Evolutionary conservation across 2,888 invertebrate species (phyloP).

Genomic region (Digitonthophagus gazella): DNA sequence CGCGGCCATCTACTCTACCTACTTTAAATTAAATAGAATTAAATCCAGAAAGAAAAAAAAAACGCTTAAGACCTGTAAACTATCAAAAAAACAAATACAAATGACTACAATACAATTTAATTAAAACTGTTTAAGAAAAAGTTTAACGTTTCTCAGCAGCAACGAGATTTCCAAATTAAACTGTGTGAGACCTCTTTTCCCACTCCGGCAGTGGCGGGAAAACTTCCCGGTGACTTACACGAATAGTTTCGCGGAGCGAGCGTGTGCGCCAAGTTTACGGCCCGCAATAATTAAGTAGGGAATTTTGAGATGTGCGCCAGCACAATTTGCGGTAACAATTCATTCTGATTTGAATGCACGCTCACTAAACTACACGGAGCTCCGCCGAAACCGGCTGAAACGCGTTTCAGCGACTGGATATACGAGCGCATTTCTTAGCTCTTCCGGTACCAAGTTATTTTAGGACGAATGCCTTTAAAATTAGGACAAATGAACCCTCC

Average conservation of each 20-base stretch:
- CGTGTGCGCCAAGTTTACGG: constrained; percentile 40
- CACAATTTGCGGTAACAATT: constrained; percentile 34
- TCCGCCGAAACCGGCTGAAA: not conserved
- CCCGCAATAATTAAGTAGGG: constrained; percentile 43
- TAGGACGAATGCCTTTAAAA: not conserved
- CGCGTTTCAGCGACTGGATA: not conserved
- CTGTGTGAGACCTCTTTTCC: not conserved
- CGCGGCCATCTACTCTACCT: no score
- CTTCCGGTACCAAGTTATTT: not conserved
- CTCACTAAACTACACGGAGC: constrained; percentile 8
- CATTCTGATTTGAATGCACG: constrained; percentile 34
- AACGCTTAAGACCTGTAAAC: no score
- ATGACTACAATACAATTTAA: no score
- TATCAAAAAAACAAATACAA: no score
- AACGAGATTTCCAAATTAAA: not conserved
- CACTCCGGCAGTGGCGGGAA: constrained; percentile 5
- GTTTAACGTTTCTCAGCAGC: constrained; percentile 6
- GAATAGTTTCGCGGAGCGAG: constrained; percentile 39
- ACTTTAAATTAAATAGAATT: no score
- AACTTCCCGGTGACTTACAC: constrained; percentile 32
- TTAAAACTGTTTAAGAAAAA: no score
- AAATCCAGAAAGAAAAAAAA: no score
- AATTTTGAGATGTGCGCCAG: constrained; percentile 39
- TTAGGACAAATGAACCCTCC: no score
- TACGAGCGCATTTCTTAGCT: not conserved